Base-by-base conservation (phyloP, 2,797 vertebrate genomes). In the Lagocephalus sceleratus region DNA sequence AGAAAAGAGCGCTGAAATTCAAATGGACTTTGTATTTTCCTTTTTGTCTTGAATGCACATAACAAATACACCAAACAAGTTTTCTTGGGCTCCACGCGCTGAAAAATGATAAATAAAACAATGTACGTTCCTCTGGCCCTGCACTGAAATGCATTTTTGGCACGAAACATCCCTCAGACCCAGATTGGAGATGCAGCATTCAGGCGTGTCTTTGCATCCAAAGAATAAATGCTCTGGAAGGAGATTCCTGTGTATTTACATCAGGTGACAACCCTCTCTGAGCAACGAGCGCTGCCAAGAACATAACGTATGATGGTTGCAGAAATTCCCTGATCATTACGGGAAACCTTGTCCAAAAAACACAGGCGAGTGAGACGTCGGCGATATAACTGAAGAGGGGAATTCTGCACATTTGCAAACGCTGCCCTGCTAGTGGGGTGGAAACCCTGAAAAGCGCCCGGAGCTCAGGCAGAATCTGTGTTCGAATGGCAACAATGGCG, bases 101-200 rank as follows among this genome's bases (percentile, higher is more conserved):
- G 5, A 3, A 50, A 77, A 78, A 88, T 85, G 87, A 90, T n/a
- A n/a, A n/a, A n/a, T n/a, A n/a, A 77, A 79, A 73, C 72, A 89
- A 89, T 89, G 40, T 88, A 87, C 55, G 82, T 75, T 89, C 88
- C 88, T 63, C 49, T 67, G 39, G 68, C 49, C 42, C 45, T 60
- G 51, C 29, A 54, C 51, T 56, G 38, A 56, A 51, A 65, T 26
- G 15, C 20, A 29, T 49, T 52, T 38, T 57, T 47, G 47, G 35
- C 41, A 11, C 14, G 10, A 39, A 54, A 12, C 10, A 16, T 60
- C 15, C 20, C 20, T 57, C 14, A 20, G 1, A 19, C 57, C 29
- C 59, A 65, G 50, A 47, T 58, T 53, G 42, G 39, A 57, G 20
- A 56, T 10, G 11, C 11, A 5, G 3, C 21, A 32, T 58, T 26